Evolutionary conservation across 1,140 invertebrate genomes (phyloP), one percentile per base, ranked within the genome.

Genomic region (Papilio xuthus): DNA sequence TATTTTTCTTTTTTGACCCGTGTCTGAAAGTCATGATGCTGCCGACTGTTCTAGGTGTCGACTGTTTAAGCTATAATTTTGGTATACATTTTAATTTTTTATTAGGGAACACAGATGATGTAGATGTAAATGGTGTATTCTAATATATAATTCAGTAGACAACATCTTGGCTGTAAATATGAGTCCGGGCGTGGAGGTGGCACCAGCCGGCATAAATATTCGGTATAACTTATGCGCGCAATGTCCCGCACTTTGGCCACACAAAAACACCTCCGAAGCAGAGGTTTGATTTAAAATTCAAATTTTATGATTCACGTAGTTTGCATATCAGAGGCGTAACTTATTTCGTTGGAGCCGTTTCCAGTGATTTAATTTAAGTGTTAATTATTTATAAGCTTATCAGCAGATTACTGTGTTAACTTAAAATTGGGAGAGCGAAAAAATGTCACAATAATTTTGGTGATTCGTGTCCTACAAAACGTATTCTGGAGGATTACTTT

Each of bases 201-300:
- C 90, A 87, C 85, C 84, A 80, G 73, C 85, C 78, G 67, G 86
- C 89, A 89, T 90, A 90, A 92, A 93, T 91, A 93, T 88, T 90
- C 85, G 86, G 80, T 80, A 84, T 88, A 89, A 90, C 87, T 90
- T 89, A 92, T 89, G 85, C 86, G 87, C 86, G 83, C 82, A 44
- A 77, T 87, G 85, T 84, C 85, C 86, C 86, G 85, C 81, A 79
- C 83, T 83, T 81, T 82, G 77, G 81, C 82, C 83, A 86, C 84
- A 90, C 89, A 93, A 93, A 93, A 93, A 92, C 91, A 91, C 88
- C 86, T 86, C 89, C 80, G 86, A 84, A 90, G 86, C 85, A 84
- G 90, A 88, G 88, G 85, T 90, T 89, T 92, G 89, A 93, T 92
- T 93, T 92, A 89, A 93, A 93, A 93, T 92, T 93, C 89, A 89